phyloP scores from a whole-genome alignment of 2,113 vertebrate genomes.

The Ailurus styani region DNA sequence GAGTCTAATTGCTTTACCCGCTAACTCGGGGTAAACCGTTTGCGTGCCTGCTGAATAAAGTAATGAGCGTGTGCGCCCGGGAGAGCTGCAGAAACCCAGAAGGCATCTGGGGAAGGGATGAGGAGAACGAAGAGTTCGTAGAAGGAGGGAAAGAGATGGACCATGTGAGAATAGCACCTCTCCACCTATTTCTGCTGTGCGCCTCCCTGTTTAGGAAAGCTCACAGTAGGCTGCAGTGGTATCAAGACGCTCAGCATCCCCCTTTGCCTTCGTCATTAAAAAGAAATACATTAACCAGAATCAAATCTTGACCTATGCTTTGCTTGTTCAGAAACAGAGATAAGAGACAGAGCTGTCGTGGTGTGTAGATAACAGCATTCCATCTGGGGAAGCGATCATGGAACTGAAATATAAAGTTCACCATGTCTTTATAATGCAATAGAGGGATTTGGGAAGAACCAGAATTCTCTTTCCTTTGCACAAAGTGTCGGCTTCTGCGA shows the following conservation, averaged over 20 bases:
- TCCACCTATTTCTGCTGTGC: rapidly evolving
- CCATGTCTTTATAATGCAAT: rapidly evolving
- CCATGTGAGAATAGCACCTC: rapidly evolving
- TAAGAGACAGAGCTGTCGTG: not conserved
- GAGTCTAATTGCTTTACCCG: not conserved
- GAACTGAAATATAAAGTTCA: not conserved
- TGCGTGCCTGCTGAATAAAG: not conserved
- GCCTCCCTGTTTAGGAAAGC: rapidly evolving
- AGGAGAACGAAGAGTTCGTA: rapidly evolving
- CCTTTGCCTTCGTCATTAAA: not conserved
- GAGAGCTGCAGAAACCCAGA: not conserved
- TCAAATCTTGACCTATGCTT: not conserved
- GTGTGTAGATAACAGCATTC: rapidly evolving
- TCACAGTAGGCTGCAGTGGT: rapidly evolving
- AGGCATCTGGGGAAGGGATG: not conserved
- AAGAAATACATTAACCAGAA: not conserved
- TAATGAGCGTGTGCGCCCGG: rapidly evolving
- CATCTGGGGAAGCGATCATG: not conserved
- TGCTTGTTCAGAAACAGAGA: no score
- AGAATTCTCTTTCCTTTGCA: not conserved
- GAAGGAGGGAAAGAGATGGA: rapidly evolving
- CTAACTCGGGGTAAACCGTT: not conserved
- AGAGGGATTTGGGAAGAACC: not conserved
- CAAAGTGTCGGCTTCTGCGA: not conserved
- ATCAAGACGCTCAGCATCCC: not conserved